Base-by-base conservation (phyloP, 2,113 vertebrate species). In the Brachirus orientalis region DNA sequence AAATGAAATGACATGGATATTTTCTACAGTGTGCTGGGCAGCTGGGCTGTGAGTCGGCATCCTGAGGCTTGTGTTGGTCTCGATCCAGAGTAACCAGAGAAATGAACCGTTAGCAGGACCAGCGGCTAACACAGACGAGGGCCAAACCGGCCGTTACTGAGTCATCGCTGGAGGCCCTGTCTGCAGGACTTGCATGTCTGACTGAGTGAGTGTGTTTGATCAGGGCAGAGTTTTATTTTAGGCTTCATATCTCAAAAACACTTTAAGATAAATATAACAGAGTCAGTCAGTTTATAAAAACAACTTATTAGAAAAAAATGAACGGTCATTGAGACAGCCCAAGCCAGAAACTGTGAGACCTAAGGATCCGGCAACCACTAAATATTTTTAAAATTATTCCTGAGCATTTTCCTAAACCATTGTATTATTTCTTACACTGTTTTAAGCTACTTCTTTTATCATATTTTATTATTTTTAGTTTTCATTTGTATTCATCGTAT, bases 1-100 rank as follows among this genome's bases (percentile, higher is more conserved):
- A 28, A 28, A 28, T 28, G 28, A 28, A 28, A 28, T 28, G 28
- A 28, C 28, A 28, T 28, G 52, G 33, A 64, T 41, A 58, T 66
- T 74, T 78, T 65, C 10, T 66, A 43, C 44, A 67, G 60, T 6
- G 50, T 20, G 52, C 44, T 10, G 45, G 16, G 35, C 59, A 38
- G 67, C 41, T 51, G 3, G 37, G 9, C 48, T 18, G 17, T 50
- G 59, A 54, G 41, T 63, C n/a, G 18, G 2, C 6, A 13, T 62
- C 48, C 41, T 7, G 69, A 60, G 52, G 69, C 68, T 72, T 59
- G 63, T 75, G 50, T 83, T 87, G 77, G 77, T 70, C 40, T 51
- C 12, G 14, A 55, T 81, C 79, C 81, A 86, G 56, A 75, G 65
- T 13, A 69, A 81, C 69, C 69, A 77, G 66, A 79, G 69, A 65